Conservation (phyloP, 2,113 vertebrate genomes). For the Trochalopteron elliotii region DNA sequence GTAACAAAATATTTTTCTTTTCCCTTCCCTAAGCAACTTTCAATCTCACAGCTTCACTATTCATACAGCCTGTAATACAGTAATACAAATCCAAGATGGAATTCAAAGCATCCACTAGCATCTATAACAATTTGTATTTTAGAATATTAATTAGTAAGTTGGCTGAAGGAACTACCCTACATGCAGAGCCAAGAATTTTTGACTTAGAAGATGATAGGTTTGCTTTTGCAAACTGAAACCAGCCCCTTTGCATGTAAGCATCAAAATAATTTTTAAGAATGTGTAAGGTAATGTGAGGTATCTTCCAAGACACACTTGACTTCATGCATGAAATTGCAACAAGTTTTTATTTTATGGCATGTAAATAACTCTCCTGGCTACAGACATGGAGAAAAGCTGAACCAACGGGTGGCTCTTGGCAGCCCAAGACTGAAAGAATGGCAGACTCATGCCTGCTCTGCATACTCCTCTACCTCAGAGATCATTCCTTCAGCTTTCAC, state of each 20-base stretch:
- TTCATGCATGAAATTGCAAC: not conserved
- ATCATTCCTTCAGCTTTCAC: not conserved
- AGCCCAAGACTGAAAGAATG: not conserved
- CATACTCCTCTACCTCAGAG: not conserved
- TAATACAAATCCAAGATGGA: not conserved
- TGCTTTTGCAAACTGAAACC: not conserved
- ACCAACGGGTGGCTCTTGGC: not conserved
- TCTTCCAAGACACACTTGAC: not conserved
- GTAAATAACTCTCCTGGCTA: not conserved
- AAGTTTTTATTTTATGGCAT: not conserved
- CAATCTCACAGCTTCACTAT: not conserved
- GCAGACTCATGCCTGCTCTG: not conserved
- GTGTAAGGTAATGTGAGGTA: not conserved
- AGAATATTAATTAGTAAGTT: not conserved
- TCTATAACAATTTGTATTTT: not conserved
- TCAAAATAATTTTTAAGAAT: not conserved
- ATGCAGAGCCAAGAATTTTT: not conserved
- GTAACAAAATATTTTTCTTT: not conserved
- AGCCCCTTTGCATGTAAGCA: not conserved
- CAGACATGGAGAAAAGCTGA: not conserved
- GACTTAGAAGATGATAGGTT: not conserved
- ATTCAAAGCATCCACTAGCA: not conserved
- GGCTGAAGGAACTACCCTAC: not conserved
- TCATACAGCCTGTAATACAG: not conserved
- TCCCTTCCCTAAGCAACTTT: not conserved